Base-by-base conservation (phyloP, 2,888 invertebrate genomes). In the Pandemis heparana region DNA sequence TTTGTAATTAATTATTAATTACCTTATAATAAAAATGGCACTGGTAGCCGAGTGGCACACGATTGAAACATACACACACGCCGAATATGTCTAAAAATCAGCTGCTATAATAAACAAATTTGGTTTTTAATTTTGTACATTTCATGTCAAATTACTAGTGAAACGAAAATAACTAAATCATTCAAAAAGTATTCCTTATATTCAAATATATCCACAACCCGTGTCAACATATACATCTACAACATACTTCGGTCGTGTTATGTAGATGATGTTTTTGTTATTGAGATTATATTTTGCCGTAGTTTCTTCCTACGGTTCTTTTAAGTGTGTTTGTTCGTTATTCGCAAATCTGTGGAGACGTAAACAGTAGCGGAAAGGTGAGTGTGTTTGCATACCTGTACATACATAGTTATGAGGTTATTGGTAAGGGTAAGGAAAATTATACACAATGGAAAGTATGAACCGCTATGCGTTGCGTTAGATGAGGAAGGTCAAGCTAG, bases 261-360 rank as follows among this genome's bases (percentile, higher is more conserved):
- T 48, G 46, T 32, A 64, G n/a, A 48, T 46, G 46, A 64, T 64
- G 64, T 46, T 63, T 7, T 53, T 53, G 46, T 64, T 64, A 64
- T 64, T 7, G 32, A 10, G 32, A 32, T 32, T 43, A 14, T 10
- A 5, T 48, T 64, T 46, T 14, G 46, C 23, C 18, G 32, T 14
- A 14, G 23, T 10, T 23, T 12, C 48, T 6, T 16, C 12, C 16
- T 14, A 60, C 39, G n/a, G n/a, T 60, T 39, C 39, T 60, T 60
- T 60, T 14, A n/a, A 14, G 43, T 67, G 66, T 46, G 23, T 67
- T 67, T 23, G 56, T 56, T 9, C 62, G 32, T 43, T 43, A 18
- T 18, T 23, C 43, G n/a, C 16, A 38, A 64, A 62, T 18, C 41
- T 46, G 46, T 59, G 46, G 63, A 41, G 68, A 16, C 66, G 48